Conservation (phyloP, 2,888 invertebrate genomes). For the Scrobipalpa atriplicella region DNA sequence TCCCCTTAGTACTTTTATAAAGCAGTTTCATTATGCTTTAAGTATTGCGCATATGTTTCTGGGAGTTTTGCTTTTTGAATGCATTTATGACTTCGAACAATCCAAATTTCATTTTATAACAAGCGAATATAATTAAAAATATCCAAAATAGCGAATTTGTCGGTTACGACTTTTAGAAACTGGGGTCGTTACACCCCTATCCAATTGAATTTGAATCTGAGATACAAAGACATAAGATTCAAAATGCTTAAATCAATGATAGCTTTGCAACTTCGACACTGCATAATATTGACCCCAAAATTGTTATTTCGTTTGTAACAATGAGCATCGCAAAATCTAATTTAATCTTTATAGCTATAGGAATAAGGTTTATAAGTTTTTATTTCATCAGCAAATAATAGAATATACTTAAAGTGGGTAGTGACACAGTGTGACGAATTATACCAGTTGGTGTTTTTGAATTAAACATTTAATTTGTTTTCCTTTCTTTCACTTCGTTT, state of each 20-base stretch:
- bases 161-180: slow-evolving; percentile 1
- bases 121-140: not conserved
- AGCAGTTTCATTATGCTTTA: slow-evolving; percentile 55
- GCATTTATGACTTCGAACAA: not conserved
- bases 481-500: slow-evolving; percentile 57
- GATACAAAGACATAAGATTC: not conserved
- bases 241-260: not conserved
- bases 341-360: not conserved
- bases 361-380: not conserved
- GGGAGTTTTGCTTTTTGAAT: slow-evolving; percentile 40
- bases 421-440: slow-evolving; percentile 61
- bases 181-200: not conserved
- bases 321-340: not conserved
- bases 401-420: slow-evolving; percentile 18
- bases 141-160: not conserved
- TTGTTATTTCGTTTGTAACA: slow-evolving; percentile 20
- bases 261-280: slow-evolving; percentile 11
- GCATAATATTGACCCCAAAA: slow-evolving; percentile 23
- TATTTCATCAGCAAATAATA: not conserved
- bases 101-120: not conserved
- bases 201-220: not conserved
- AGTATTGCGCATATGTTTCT: slow-evolving; percentile 66
- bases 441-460: slow-evolving; percentile 71
- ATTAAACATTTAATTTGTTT: slow-evolving; percentile 80
- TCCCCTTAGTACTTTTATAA: slow-evolving; percentile 43